Conservation (phyloP, 2,113 vertebrate genomes). For the Ammodramus savannarum region DNA sequence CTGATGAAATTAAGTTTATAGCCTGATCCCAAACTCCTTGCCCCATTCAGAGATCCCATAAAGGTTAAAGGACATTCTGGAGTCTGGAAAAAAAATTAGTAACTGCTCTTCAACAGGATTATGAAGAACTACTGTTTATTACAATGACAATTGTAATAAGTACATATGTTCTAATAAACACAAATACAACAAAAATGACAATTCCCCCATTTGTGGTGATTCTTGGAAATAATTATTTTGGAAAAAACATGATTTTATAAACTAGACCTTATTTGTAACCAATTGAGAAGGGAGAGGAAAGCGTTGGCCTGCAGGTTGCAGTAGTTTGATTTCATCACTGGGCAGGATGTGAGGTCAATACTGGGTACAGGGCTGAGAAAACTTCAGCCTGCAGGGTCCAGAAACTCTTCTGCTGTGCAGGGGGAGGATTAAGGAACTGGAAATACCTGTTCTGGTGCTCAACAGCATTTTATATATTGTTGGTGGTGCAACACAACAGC, state of each 20-base stretch:
- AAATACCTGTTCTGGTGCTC: constrained; percentile 32
- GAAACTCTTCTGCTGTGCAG: constrained; percentile 4
- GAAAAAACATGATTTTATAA: background rate
- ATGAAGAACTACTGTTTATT: constrained; percentile 69
- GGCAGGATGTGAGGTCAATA: constrained; percentile 33
- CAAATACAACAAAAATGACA: constrained; percentile 62
- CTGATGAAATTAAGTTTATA: background rate
- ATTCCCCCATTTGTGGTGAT: constrained; percentile 37
- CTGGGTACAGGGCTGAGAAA: constrained; percentile 24
- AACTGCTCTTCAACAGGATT: constrained; percentile 50
- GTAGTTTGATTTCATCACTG: background rate
- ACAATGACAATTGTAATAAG: constrained; percentile 64
- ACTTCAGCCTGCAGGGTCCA: constrained; percentile 23
- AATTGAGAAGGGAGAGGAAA: background rate
- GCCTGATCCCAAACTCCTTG: constrained; percentile 14
- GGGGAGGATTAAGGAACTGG: constrained; percentile 28
- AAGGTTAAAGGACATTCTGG: constrained; percentile 6
- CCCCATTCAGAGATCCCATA: background rate
- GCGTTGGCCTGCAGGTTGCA: background rate
- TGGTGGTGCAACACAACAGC: constrained; percentile 11
- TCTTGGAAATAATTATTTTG: constrained; percentile 8
- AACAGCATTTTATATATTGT: background rate
- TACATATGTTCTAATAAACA: constrained; percentile 67
- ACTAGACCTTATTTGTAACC: constrained; percentile 5
- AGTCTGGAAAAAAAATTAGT: constrained; percentile 38